Evolutionary conservation across 2,797 vertebrate genomes (phyloP).

Genomic region (Tiaroga cobitis): DNA sequence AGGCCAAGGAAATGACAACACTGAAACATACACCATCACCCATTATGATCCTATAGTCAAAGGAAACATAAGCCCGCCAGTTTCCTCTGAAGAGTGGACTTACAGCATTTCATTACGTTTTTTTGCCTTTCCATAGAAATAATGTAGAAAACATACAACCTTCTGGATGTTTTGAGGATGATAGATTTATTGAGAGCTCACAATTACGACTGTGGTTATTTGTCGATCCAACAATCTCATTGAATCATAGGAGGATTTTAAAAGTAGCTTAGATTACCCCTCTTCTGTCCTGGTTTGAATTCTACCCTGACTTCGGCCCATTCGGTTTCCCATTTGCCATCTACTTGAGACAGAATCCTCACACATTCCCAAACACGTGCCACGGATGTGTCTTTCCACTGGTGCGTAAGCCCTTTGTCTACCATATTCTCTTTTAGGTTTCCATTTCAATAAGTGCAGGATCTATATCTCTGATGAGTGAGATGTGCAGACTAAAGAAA

Average conservation of each 20-base stretch:
- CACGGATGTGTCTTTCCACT: slow-evolving; percentile 31
- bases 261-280: slow-evolving; percentile 23
- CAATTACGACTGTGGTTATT: slow-evolving; percentile 53
- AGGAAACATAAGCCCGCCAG: neutral
- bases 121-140: slow-evolving; percentile 57
- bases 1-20: slow-evolving; percentile 8
- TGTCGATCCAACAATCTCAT: slow-evolving; percentile 55
- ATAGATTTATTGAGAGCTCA: slow-evolving; percentile 21
- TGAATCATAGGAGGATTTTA: slow-evolving; percentile 57
- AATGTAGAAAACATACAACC: slow-evolving; percentile 52
- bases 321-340: slow-evolving; percentile 32
- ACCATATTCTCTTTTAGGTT: slow-evolving; percentile 5
- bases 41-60: slow-evolving; percentile 1
- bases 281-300: slow-evolving; percentile 17
- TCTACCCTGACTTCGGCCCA: slow-evolving; percentile 19
- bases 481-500: slow-evolving; percentile 27
- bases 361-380: slow-evolving; percentile 48
- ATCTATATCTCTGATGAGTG: slow-evolving; percentile 28
- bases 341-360: slow-evolving; percentile 35
- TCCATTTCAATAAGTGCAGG: slow-evolving; percentile 25
- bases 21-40: neutral
- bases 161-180: slow-evolving; percentile 1
- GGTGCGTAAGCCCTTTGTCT: slow-evolving; percentile 24
- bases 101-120: slow-evolving; percentile 13
- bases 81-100: slow-evolving; percentile 45